Percentiles rank a stretch among this genome's conserved stretches.
These are phyloP conservation scores for Sclerurus mexicanus DNA, from an alignment of 2,113 vertebrate species.

Conservation along the genomic window DNA sequence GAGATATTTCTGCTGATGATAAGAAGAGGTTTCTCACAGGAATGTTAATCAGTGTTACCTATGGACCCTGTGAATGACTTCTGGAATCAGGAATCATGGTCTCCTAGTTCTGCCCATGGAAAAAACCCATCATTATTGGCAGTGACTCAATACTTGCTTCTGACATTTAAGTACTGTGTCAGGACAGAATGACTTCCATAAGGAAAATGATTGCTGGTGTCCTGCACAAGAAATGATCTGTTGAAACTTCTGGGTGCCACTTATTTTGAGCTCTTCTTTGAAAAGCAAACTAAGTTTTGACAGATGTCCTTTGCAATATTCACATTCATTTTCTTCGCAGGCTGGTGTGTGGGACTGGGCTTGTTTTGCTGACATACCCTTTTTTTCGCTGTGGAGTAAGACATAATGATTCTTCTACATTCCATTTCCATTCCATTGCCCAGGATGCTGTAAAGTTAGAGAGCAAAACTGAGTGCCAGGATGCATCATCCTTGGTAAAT, in stretches of 20 bases:
- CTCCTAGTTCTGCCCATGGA: background rate
- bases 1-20: background rate
- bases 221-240: background rate
- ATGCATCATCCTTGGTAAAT: background rate
- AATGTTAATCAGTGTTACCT: background rate
- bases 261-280: background rate
- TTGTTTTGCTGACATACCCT: background rate
- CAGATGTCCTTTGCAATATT: background rate
- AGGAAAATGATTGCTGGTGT: background rate
- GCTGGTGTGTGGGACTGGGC: background rate
- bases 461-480: background rate
- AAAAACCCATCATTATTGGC: background rate
- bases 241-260: background rate
- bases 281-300: background rate
- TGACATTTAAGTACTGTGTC: background rate
- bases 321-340: background rate
- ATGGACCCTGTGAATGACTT: background rate
- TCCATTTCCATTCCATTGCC: background rate
- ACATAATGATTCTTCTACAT: background rate
- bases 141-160: background rate
- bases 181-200: background rate
- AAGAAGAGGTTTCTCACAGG: background rate
- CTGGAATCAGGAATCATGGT: background rate
- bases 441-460: background rate
- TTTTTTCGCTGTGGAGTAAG: background rate